Percentiles rank a stretch among this genome's conserved stretches.
phyloP scores from a whole-genome alignment of 2,797 vertebrate genomes.

The Karalla daura region DNA sequence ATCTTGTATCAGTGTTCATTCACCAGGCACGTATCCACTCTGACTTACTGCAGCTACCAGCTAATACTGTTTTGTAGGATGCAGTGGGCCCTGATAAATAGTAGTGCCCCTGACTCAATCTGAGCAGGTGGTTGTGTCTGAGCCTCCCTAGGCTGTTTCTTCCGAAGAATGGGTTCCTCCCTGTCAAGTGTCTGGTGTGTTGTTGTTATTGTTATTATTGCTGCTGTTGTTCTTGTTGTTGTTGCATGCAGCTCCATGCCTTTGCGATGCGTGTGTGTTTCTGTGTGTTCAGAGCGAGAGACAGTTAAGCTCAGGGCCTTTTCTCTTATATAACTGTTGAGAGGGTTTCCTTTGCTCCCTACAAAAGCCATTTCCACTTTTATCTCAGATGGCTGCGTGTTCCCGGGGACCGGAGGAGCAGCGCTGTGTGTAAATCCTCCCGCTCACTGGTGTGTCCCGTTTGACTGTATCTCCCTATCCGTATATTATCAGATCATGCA shows the following conservation, averaged over 20 bases:
- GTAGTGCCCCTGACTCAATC: conserved; percentile 47
- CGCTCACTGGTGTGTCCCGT: conserved; percentile 66
- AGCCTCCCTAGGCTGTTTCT: conserved; percentile 53
- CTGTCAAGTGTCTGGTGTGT: conserved; percentile 48
- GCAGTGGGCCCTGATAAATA: conserved; percentile 51
- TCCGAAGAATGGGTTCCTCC: conserved; percentile 52
- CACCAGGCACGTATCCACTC: conserved; percentile 31
- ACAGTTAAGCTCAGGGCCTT: conserved; percentile 60
- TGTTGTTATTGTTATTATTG: conserved; percentile 28
- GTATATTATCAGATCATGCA: conserved; percentile 35
- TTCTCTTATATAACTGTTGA: conserved; percentile 73
- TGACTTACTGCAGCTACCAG: conserved; percentile 61
- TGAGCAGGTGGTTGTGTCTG: conserved; percentile 68
- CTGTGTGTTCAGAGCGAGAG: conserved; percentile 14
- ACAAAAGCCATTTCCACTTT: conserved; percentile 64
- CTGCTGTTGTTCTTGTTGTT: conserved; percentile 32
- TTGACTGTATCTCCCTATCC: conserved; percentile 45
- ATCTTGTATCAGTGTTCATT: conserved; percentile 61
- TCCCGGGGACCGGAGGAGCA: conserved; percentile 40
- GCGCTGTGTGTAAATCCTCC: conserved; percentile 45
- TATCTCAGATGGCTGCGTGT: conserved; percentile 61
- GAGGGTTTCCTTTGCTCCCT: conserved; percentile 65
- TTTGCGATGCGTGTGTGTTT: conserved; percentile 38
- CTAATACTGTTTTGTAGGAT: conserved; percentile 53
- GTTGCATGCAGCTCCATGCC: conserved; percentile 37